Evolutionary conservation across 1,140 invertebrate genomes (phyloP).

Genomic region (Meloidogyne floridensis): DNA sequence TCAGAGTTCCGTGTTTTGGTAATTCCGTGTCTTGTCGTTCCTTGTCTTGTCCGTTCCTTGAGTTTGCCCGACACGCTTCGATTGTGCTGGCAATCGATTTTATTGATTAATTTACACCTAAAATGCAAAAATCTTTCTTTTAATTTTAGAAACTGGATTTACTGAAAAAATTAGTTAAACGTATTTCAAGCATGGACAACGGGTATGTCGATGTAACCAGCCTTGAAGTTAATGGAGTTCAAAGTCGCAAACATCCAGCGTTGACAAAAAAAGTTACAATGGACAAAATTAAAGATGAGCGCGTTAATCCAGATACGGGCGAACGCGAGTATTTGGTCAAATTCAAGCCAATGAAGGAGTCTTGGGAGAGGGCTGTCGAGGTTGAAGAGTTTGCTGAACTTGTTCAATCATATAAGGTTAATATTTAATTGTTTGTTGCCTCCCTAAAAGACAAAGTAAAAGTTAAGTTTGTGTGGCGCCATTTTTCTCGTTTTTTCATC

Average conservation of each 20-base stretch:
- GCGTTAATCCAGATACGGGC: background rate
- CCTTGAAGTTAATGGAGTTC: background rate
- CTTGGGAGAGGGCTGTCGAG: background rate
- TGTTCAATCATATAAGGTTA: slow-evolving; percentile 1
- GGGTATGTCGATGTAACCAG: background rate
- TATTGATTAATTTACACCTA: background rate
- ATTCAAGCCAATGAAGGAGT: background rate
- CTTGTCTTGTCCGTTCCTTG: too few species aligned
- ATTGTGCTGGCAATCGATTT: too few species aligned
- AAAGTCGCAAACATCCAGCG: background rate
- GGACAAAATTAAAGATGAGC: background rate
- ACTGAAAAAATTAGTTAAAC: background rate
- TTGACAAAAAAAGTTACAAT: background rate
- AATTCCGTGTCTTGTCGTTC: too few species aligned
- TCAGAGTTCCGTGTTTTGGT: too few species aligned
- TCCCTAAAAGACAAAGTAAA: too few species aligned
- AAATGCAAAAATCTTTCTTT: background rate
- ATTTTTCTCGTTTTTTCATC: too few species aligned
- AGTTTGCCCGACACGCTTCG: too few species aligned
- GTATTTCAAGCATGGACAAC: background rate
- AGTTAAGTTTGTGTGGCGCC: too few species aligned
- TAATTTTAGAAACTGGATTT: background rate
- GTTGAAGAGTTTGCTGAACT: background rate
- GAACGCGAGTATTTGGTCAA: background rate
- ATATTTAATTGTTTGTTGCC: background rate